Conservation (phyloP, 2,113 vertebrate species). For the Nestor notabilis region DNA sequence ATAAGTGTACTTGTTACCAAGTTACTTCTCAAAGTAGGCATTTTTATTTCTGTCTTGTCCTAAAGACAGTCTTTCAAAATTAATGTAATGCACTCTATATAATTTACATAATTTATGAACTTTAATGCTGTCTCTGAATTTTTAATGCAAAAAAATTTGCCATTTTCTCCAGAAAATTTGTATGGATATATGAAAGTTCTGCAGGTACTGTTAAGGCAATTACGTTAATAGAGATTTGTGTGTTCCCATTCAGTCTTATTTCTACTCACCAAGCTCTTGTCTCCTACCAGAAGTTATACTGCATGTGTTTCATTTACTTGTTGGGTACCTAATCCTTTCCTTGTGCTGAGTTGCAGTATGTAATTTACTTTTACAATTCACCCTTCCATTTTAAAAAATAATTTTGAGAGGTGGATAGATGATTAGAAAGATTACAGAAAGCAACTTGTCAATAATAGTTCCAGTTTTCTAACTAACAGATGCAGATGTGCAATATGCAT, state of each 20-base stretch:
- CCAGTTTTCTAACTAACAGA: not conserved
- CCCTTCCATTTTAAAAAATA: not conserved
- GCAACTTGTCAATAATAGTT: not conserved
- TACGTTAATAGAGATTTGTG: not conserved
- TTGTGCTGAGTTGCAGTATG: not conserved
- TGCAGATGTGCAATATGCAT: not conserved
- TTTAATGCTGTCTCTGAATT: not conserved
- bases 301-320: not conserved
- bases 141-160: fast-evolving
- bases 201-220: not conserved
- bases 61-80: not conserved
- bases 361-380: not conserved
- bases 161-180: not conserved
- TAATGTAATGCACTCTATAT: not conserved
- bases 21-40: not conserved
- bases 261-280: not conserved
- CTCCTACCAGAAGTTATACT: not conserved
- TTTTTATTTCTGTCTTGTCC: not conserved
- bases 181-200: not conserved
- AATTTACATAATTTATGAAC: not conserved
- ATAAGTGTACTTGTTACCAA: not conserved
- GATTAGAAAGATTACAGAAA: not conserved
- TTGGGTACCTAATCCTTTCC: not conserved
- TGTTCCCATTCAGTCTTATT: not conserved
- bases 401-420: not conserved